Conservation (phyloP, 1,140 invertebrate genomes). For the Bradynema listronoti region DNA sequence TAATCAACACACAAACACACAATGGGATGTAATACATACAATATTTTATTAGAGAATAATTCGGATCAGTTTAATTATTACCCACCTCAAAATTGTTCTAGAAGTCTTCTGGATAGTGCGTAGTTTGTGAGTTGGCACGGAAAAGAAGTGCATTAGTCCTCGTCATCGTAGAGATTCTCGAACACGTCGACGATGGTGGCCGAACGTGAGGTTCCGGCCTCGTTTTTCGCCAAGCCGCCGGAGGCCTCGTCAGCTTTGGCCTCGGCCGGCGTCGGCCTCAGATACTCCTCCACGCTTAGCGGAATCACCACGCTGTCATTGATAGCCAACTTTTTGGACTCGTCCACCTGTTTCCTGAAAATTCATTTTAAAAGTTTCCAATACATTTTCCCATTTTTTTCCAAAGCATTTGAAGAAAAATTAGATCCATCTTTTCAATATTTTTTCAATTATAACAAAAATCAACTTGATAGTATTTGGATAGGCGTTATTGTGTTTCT, state of each 20-base stretch:
- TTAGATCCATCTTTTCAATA: background rate
- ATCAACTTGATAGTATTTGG: constrained; percentile 92
- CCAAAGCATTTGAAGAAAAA: background rate
- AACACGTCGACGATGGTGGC: no score
- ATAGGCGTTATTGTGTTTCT: constrained; percentile 94
- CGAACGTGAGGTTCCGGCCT: no score
- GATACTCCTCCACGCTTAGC: constrained; percentile 88
- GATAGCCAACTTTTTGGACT: constrained; percentile 84
- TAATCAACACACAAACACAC: no score
- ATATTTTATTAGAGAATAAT: no score
- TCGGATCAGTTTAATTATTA: no score
- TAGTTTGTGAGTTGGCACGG: no score
- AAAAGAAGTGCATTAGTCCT: no score
- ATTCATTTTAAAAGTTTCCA: constrained; percentile 6
- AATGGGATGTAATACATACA: no score
- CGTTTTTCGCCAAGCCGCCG: no score
- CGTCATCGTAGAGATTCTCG: no score
- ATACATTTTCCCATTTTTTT: background rate
- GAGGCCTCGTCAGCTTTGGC: background rate
- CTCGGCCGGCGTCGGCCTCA: background rate
- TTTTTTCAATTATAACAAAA: background rate
- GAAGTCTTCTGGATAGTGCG: no score
- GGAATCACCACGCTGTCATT: constrained; percentile 92
- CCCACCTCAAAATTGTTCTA: no score
- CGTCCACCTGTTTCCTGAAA: constrained; percentile 72